Evolutionary conservation across 1,140 invertebrate genomes (phyloP), one percentile per base, ranked within the genome.

Genomic region (Helicoverpa armigera): DNA sequence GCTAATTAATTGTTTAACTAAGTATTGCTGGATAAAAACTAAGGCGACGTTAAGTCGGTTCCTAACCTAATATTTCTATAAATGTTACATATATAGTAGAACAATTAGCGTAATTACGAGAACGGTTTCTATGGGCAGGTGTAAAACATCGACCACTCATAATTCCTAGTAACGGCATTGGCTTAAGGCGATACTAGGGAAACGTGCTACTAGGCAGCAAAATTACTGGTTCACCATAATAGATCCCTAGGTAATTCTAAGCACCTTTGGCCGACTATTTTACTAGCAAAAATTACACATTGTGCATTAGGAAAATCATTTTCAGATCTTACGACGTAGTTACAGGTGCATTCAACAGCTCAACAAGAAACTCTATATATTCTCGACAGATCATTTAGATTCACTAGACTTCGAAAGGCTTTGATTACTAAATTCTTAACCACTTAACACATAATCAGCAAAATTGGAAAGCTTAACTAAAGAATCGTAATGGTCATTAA

Each of bases 131-230:
- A 88, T 88, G 76, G 88, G 93, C 93, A 94, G 93, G 93, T 94
- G 93, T 89, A 93, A 90, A 90, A 87, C 82, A 84, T 86, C 88
- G 87, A 87, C 86, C 79, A 88, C 89, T 93, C 91, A 93, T 93
- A 94, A 94, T 94, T 93, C 89, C 88, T 90, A 88, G 90, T 92
- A 93, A 93, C 92, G 90, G 90, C 90, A 91, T 89, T 89, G 87
- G 91, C 91, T 92, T 89, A 89, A 89, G 91, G 90, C 90, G 86
- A 89, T 88, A 88, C 86, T 91, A 90, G 88, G 89, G 90, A 94
- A 94, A 89, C 91, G 85, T 92, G 91, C 86, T 89, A 88, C 89
- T 92, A 87, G 88, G 86, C 89, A 90, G 89, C 86, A 83, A 92
- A 92, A 94, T 93, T 92, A 91, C 91, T 91, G 82, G 87, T 91